Evolutionary conservation across 2,888 invertebrate species (phyloP).

Genomic region (Xestoiulus laeticollis): DNA sequence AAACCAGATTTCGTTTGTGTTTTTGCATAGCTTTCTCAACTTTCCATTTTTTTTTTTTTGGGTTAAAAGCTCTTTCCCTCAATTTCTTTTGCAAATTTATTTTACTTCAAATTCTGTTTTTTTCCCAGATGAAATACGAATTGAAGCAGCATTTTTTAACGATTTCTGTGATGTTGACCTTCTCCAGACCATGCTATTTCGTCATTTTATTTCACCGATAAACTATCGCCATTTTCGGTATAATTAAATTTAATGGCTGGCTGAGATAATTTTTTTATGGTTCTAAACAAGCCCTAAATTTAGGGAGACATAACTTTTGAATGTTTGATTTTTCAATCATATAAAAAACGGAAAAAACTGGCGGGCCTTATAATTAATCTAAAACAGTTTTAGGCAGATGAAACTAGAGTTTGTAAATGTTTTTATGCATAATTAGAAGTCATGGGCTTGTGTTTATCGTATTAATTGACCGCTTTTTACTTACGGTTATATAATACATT

Average conservation of each 20-base stretch:
- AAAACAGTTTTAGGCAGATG: slow-evolving; percentile 11
- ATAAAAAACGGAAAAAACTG: neutral
- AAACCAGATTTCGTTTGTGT: too few species aligned
- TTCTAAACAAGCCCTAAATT: neutral
- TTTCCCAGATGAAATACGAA: neutral
- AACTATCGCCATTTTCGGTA: neutral
- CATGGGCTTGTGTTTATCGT: neutral
- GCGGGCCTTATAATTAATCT: neutral
- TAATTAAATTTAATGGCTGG: slow-evolving; percentile 19
- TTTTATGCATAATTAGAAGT: neutral
- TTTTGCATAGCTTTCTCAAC: neutral
- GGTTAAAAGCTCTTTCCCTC: too few species aligned
- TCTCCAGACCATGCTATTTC: neutral
- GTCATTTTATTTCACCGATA: neutral
- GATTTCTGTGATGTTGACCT: neutral
- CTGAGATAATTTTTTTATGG: neutral
- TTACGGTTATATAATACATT: neutral
- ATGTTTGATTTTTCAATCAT: neutral
- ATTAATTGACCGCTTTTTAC: neutral
- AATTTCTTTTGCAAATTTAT: too few species aligned
- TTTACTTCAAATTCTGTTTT: neutral
- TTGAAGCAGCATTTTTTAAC: neutral
- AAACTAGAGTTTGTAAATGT: neutral
- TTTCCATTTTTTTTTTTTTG: neutral
- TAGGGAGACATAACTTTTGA: neutral